Evolutionary conservation across 2,888 invertebrate species (phyloP), one percentile per base, ranked within the genome.

Genomic region (Dugesia japonica): DNA sequence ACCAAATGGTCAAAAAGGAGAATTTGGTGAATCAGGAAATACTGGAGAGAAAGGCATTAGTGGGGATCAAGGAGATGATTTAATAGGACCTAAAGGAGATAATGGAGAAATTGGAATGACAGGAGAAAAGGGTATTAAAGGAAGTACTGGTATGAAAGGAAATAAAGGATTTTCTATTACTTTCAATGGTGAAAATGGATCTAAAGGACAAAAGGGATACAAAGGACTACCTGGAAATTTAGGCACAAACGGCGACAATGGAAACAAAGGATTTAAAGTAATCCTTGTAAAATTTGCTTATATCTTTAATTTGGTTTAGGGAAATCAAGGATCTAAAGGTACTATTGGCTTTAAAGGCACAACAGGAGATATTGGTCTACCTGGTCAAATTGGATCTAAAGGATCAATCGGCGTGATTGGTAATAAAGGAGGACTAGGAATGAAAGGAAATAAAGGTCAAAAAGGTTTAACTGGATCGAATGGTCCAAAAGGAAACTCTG

Each of bases 401-500:
- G 72, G 72, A 1, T 38, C 17, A 38, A 13, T 17, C 17, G 72
- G 72, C 20, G 72, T 9, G 9, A 72, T n/a, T 17, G 75, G 75
- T 7, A 1, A 26, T 1, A 75, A 75, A 72, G 75, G 72, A 27
- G 72, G 13, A 26, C 15, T n/a, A 15, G 75, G 75, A 1, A 1
- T 23, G 7, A 75, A 75, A 72, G 75, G 75, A 17, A 1, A 75
- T 13, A n/a, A 17, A 33, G 74, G 74, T 23, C 38, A 26, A 4
- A 28, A 23, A 23, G 74, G 74, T 42, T 26, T 26, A 7, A 1
- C 31, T 0, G 42, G 74, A n/a, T 26, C n/a, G 20, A 28, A n/a
- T 23, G 74, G 74, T 1, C 42, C n/a, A 42, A 74, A 74, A 74
- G 74, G 74, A 26, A 26, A 1, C 4, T 20, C 27, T 1, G 74